A percentile compares a stretch with the other conserved stretches of the same genome.
These are phyloP conservation scores for Fistularia tabacaria DNA, from an alignment of 2,797 vertebrate species.

Conservation along the genomic window DNA sequence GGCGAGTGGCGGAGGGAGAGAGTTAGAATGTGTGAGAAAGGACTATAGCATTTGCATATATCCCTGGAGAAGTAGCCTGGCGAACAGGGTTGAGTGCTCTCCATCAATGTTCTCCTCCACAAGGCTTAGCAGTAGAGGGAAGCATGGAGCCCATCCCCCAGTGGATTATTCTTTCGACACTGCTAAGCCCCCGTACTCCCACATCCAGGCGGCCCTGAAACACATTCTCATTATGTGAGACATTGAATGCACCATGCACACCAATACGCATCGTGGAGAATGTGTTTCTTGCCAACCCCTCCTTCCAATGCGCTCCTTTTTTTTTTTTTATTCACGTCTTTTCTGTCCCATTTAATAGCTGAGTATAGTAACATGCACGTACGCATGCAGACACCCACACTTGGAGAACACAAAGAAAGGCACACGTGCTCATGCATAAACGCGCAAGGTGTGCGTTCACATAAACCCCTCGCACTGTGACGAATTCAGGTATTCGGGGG, in stretches of 20 bases:
- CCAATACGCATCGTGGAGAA: slow-evolving; percentile 23
- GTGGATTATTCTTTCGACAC: slow-evolving; percentile 68
- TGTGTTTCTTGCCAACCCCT: slow-evolving; percentile 14
- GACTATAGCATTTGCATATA: slow-evolving; percentile 60
- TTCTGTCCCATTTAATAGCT: slow-evolving; percentile 39
- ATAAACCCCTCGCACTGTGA: slow-evolving; percentile 10
- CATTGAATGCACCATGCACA: slow-evolving; percentile 34
- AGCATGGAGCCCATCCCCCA: slow-evolving; percentile 63
- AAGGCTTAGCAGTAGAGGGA: slow-evolving; percentile 61
- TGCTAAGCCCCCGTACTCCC: slow-evolving; percentile 66
- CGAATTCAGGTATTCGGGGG: slow-evolving; percentile 32
- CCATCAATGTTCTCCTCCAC: slow-evolving; percentile 61
- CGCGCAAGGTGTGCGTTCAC: background rate
- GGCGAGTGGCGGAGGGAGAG: background rate
- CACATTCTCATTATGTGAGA: slow-evolving; percentile 63
- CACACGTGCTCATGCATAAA: slow-evolving; percentile 4
- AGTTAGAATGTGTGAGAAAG: slow-evolving; percentile 53
- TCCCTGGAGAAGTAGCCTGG: slow-evolving; percentile 64
- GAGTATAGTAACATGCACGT: slow-evolving; percentile 20
- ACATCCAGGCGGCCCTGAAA: slow-evolving; percentile 55
- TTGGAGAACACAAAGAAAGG: slow-evolving; percentile 2
- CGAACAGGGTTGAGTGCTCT: slow-evolving; percentile 64
- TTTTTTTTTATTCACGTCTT: slow-evolving; percentile 19
- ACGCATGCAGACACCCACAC: slow-evolving; percentile 14
- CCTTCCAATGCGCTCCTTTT: slow-evolving; percentile 16